These are phyloP conservation scores for Ophioninae sp. DNA, from an alignment of 2,888 invertebrate species.

Conservation along the genomic window DNA sequence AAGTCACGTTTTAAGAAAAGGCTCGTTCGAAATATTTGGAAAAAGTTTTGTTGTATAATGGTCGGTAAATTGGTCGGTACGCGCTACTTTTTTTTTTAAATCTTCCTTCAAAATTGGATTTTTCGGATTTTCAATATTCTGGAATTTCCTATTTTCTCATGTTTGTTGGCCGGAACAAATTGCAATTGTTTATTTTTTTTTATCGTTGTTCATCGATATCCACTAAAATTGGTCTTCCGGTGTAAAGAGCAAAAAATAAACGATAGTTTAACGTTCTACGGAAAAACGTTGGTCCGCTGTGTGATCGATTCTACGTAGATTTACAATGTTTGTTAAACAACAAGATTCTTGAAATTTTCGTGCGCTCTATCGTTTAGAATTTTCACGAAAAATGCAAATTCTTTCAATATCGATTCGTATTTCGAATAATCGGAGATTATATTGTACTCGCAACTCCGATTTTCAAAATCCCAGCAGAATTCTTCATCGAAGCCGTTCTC, in stretches of 20 bases:
- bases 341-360: neutral
- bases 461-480: neutral
- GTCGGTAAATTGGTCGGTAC: constrained; percentile 21
- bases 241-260: constrained; percentile 12
- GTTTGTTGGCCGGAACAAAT: constrained; percentile 30
- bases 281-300: constrained; percentile 34
- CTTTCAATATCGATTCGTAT: neutral
- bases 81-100: neutral
- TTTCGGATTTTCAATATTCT: neutral
- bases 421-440: neutral
- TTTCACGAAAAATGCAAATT: neutral
- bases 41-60: constrained; percentile 6
- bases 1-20: neutral
- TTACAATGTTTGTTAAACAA: neutral
- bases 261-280: neutral
- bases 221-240: constrained; percentile 26
- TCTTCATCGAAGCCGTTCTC: neutral
- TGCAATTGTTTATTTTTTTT: neutral
- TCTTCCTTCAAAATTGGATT: constrained; percentile 11
- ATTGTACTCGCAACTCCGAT: neutral
- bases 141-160: constrained; percentile 3
- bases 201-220: neutral
- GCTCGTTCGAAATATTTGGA: neutral
- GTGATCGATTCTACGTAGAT: neutral
- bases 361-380: neutral